These are phyloP conservation scores for Gonioctena quinquepunctata DNA, from an alignment of 1,140 invertebrate species.

Conservation along the genomic window DNA sequence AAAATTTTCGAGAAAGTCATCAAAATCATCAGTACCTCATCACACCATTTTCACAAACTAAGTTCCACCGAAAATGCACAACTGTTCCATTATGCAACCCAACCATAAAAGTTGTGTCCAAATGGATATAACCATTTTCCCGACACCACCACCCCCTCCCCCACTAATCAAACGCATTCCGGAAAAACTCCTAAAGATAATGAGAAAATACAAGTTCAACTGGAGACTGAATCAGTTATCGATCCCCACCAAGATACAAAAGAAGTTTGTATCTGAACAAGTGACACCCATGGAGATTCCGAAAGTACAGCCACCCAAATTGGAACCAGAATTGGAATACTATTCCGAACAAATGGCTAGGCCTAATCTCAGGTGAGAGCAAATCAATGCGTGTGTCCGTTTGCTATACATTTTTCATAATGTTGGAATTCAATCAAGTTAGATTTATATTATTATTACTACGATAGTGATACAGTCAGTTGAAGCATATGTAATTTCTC, in stretches of 20 bases:
- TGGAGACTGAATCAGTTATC: conserved; percentile 33
- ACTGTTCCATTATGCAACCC: background rate
- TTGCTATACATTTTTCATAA: too few relatives aligned
- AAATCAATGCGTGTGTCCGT: too few relatives aligned
- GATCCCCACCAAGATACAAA: background rate
- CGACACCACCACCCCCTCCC: background rate
- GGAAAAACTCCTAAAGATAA: conserved; percentile 21
- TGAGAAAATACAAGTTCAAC: conserved; percentile 35
- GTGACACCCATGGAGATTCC: background rate
- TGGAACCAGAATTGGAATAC: conserved; percentile 19
- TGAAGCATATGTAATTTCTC: too few relatives aligned
- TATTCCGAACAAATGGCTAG: conserved; percentile 34
- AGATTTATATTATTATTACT: too few relatives aligned
- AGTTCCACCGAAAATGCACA: too few relatives aligned
- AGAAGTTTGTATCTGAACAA: conserved; percentile 15
- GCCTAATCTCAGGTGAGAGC: too few relatives aligned
- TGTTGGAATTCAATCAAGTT: too few relatives aligned
- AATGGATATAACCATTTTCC: conserved; percentile 8
- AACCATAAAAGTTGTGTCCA: conserved; percentile 16
- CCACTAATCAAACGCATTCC: conserved; percentile 2
- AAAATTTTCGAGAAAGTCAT: background rate
- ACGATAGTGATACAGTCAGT: too few relatives aligned
- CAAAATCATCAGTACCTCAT: conserved; percentile 1
- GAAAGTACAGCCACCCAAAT: background rate
- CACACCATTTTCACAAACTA: background rate